phyloP scores from a whole-genome alignment of 2,888 invertebrate species.

The Ctena decussata region DNA sequence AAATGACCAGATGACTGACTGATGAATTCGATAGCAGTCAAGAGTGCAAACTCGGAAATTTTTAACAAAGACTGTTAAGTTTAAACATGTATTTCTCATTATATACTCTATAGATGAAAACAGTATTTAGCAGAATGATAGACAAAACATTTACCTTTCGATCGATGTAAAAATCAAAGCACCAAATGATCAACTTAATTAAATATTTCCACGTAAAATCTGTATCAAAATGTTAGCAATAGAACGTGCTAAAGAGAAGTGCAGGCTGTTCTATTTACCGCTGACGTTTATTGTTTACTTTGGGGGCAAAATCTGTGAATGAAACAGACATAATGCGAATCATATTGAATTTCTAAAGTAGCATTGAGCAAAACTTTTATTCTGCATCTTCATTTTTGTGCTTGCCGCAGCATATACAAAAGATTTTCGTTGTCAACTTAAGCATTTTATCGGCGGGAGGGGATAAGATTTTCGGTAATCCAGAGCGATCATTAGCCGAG shows the following conservation, averaged over 20 bases:
- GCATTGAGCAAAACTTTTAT: background rate
- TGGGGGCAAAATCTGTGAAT: background rate
- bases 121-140: constrained; percentile 41
- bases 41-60: constrained; percentile 1
- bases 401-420: background rate
- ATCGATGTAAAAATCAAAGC: constrained; percentile 42
- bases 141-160: constrained; percentile 59
- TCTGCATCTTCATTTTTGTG: background rate
- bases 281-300: constrained; percentile 40
- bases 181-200: constrained; percentile 17
- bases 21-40: background rate
- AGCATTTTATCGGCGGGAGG: constrained; percentile 35
- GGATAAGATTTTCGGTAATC: constrained; percentile 49
- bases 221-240: constrained; percentile 49
- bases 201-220: constrained; percentile 44
- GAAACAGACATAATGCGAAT: too few relatives aligned
- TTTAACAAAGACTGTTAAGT: constrained; percentile 67
- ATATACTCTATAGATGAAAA: background rate
- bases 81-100: constrained; percentile 41
- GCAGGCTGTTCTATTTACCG: constrained; percentile 64
- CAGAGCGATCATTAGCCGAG: constrained; percentile 58
- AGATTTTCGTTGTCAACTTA: constrained; percentile 28
- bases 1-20: constrained; percentile 3
- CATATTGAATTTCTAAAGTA: background rate
- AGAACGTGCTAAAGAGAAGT: constrained; percentile 72